Percentiles rank a stretch among this genome's conserved stretches.
Conservation (phyloP, 2,797 vertebrate genomes). For the Spinus olivaceus region DNA sequence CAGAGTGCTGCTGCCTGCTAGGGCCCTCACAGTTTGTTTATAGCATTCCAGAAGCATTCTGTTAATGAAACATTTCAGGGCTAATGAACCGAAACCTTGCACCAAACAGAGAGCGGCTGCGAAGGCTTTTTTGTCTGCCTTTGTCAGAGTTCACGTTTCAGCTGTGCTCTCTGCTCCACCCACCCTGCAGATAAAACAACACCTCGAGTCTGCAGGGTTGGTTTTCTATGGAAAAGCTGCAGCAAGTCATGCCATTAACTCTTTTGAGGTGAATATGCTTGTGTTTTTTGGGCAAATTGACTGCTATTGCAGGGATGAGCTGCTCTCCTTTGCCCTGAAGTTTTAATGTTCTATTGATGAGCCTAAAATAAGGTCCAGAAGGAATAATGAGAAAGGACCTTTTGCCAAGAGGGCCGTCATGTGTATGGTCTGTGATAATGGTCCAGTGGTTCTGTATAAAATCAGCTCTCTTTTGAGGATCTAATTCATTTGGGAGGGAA, state of each 20-base stretch:
- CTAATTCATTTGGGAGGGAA: not conserved
- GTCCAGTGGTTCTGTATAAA: not conserved
- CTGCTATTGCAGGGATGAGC: not conserved
- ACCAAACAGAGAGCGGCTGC: constrained; percentile 40
- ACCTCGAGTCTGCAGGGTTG: constrained; percentile 37
- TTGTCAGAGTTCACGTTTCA: constrained; percentile 72
- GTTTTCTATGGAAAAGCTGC: not conserved
- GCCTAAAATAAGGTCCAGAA: not conserved
- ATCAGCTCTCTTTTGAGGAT: not conserved
- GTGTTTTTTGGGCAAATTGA: not conserved
- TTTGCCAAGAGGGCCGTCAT: not conserved
- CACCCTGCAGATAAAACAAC: constrained; percentile 84
- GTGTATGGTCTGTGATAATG: rapidly evolving
- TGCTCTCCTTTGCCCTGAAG: not conserved
- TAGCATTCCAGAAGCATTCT: constrained; percentile 19
- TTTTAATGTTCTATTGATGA: not conserved
- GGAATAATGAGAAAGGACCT: not conserved
- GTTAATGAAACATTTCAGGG: constrained; percentile 59
- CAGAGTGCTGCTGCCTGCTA: not conserved
- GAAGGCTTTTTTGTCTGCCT: constrained; percentile 19
- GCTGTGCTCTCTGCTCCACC: constrained; percentile 68
- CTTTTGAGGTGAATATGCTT: not conserved
- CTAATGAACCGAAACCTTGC: constrained; percentile 66
- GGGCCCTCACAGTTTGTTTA: constrained; percentile 13
- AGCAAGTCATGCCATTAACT: not conserved